A percentile compares a stretch with the other conserved stretches of the same genome.
Conservation (phyloP, 1,140 invertebrate species). For the Drosophila bifasciata region DNA sequence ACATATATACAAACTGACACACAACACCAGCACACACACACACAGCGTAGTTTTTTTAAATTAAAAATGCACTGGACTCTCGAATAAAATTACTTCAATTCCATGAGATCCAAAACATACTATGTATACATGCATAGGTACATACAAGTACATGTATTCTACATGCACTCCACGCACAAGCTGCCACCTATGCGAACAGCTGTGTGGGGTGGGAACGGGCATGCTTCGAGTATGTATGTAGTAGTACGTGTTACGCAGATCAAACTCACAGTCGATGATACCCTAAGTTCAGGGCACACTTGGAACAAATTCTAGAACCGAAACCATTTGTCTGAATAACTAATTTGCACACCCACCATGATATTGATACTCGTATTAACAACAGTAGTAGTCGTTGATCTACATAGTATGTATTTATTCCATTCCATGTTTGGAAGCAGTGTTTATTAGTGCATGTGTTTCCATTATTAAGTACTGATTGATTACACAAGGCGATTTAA, state of each 20-base stretch:
- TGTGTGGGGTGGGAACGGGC: no score
- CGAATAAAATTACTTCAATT: background rate
- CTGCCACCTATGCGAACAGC: no score
- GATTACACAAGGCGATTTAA: no score
- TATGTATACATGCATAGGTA: background rate
- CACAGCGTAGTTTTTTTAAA: background rate
- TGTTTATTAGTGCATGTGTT: no score
- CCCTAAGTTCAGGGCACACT: no score
- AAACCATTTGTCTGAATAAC: background rate
- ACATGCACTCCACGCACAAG: no score
- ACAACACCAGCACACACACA: conserved; percentile 4
- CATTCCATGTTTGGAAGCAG: no score
- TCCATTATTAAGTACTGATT: no score
- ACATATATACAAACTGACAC: conserved; percentile 6
- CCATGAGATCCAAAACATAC: background rate
- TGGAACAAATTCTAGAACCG: background rate
- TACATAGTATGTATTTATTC: background rate
- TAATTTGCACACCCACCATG: background rate
- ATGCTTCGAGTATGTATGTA: no score
- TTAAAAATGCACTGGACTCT: no score
- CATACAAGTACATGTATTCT: background rate
- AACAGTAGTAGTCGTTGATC: background rate
- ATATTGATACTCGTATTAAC: background rate
- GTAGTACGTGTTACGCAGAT: no score
- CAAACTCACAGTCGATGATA: no score